These are phyloP conservation scores for Rhizomys pruinosus DNA, from an alignment of 2,113 vertebrate species.

Conservation along the genomic window DNA sequence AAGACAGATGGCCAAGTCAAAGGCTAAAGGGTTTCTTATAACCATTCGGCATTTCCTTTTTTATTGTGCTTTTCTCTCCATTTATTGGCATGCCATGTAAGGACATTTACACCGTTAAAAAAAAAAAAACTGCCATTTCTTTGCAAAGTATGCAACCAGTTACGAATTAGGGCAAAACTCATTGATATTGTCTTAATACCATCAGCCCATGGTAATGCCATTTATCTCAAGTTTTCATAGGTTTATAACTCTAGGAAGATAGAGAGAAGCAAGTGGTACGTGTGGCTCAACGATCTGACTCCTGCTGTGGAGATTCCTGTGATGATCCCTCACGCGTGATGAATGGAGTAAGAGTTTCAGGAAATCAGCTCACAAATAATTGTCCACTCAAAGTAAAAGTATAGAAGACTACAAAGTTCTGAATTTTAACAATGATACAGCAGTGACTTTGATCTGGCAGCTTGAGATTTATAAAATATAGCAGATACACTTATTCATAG, in stretches of 20 bases:
- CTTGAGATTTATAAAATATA: background rate
- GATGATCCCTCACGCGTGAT: slow-evolving; percentile 9
- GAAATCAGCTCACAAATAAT: slow-evolving; percentile 30
- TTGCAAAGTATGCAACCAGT: slow-evolving; percentile 33
- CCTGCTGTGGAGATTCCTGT: background rate
- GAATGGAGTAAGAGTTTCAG: background rate
- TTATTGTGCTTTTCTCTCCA: slow-evolving; percentile 63
- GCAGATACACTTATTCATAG: background rate
- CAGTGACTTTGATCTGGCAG: background rate
- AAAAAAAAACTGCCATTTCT: slow-evolving; percentile 22
- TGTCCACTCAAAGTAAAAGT: slow-evolving; percentile 33
- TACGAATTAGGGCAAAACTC: background rate
- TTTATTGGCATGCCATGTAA: slow-evolving; percentile 57
- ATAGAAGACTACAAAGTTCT: background rate
- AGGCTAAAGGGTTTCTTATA: slow-evolving; percentile 59
- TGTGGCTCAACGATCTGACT: slow-evolving; percentile 17
- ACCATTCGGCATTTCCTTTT: slow-evolving; percentile 62
- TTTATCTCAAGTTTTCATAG: slow-evolving; percentile 19
- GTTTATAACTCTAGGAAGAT: slow-evolving; percentile 13
- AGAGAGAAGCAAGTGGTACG: background rate
- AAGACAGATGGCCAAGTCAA: slow-evolving; percentile 80
- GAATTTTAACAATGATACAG: background rate
- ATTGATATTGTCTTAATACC: slow-evolving; percentile 21
- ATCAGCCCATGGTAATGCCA: background rate
- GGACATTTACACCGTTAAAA: slow-evolving; percentile 39